A percentile compares a stretch with the other conserved stretches of the same genome.
phyloP scores from a whole-genome alignment of 2,888 invertebrate species.

The Euplexia lucipara region DNA sequence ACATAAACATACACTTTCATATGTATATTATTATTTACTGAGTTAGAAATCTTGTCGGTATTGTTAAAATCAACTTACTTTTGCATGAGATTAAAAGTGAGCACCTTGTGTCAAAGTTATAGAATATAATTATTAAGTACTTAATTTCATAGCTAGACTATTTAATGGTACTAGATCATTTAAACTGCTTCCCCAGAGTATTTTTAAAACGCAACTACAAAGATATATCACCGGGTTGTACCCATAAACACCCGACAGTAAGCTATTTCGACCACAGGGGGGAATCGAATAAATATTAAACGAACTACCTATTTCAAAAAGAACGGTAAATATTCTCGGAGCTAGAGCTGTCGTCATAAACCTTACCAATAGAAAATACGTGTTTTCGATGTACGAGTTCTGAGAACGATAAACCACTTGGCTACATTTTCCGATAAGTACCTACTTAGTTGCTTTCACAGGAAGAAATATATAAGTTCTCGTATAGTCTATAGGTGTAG shows the following conservation, averaged over 20 bases:
- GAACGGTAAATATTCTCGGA: constrained; percentile 27
- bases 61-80: too few species aligned
- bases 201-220: constrained; percentile 14
- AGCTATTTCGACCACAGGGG: not conserved
- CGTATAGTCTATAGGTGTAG: not conserved
- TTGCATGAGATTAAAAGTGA: too few species aligned
- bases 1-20: too few species aligned
- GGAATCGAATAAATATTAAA: constrained; percentile 33
- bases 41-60: too few species aligned
- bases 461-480: not conserved
- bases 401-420: constrained; percentile 1
- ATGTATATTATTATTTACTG: too few species aligned
- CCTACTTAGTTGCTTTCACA: too few species aligned
- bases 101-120: too few species aligned
- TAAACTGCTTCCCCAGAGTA: not conserved
- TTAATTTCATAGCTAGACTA: not conserved
- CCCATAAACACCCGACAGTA: constrained; percentile 7
- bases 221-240: constrained; percentile 13
- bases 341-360: constrained; percentile 39
- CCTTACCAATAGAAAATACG: constrained; percentile 29
- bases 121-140: too few species aligned
- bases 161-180: not conserved
- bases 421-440: constrained; percentile 9
- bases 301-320: constrained; percentile 10
- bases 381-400: constrained; percentile 8